Evolutionary conservation across 2,797 vertebrate species (phyloP).

Genomic region (Paguma larvata): DNA sequence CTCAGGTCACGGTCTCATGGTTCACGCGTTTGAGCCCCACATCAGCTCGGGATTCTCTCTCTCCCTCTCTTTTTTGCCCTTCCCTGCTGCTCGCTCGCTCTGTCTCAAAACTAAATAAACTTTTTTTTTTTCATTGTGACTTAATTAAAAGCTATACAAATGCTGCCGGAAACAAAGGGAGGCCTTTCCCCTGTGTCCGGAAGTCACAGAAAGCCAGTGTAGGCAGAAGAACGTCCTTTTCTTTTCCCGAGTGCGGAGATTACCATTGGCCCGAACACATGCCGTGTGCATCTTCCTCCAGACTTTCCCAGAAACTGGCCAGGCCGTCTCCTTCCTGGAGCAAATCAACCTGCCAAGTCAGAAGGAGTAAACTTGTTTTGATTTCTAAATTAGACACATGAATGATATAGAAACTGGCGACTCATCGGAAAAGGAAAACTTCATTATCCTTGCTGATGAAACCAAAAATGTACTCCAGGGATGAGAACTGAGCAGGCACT

Average conservation of each 20-base stretch:
- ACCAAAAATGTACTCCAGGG: background rate
- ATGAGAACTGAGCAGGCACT: background rate
- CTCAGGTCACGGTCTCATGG: too few species aligned
- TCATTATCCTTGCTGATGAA: conserved; percentile 10
- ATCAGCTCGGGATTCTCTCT: too few species aligned
- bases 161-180: background rate
- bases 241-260: background rate
- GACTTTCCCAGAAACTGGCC: background rate
- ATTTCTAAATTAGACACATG: conserved; percentile 12
- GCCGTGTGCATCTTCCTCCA: background rate
- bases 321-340: background rate
- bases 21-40: too few species aligned
- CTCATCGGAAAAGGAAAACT: background rate
- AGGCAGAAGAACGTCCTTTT: background rate
- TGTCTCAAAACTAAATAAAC: too few species aligned
- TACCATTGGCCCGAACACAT: background rate
- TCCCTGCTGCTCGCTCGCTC: too few species aligned
- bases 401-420: background rate
- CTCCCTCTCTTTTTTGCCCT: too few species aligned
- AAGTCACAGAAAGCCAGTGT: conserved; percentile 63
- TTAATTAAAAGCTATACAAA: background rate
- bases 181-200: background rate
- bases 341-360: background rate
- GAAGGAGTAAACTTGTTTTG: conserved; percentile 53
- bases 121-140: too few species aligned